Evolutionary conservation across 2,113 vertebrate genomes (phyloP), one percentile per base, ranked within the genome.

Genomic region (Anarhynchus alexandrinus): DNA sequence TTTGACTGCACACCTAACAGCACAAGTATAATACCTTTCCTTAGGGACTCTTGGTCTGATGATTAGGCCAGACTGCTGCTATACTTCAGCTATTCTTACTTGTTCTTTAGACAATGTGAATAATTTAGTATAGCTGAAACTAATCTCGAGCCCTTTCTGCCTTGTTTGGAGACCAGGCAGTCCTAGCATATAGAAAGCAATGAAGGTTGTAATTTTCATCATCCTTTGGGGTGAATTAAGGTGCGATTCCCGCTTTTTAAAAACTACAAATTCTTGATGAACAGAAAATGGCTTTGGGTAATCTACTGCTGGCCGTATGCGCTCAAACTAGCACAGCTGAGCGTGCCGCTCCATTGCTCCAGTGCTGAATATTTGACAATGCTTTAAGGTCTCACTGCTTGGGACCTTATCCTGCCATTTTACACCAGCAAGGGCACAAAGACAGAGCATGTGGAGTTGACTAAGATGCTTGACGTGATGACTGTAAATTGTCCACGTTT

Each of bases 381-480:
- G 32, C 23, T 66, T 82, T 79, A 79, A 72, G 52, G 69, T 69
- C 69, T 67, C 57, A 17, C 40, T 64, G 55, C 30, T 55, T 71
- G 86, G 65, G 69, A 91, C 64, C 59, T 89, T 82, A 86, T 42
- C 76, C 92, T 38, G 29, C 61, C 47, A 52, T 65, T 91, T 95
- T 76, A 67, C 71, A 89, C 77, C 83, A 82, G 71, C 76, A 86
- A 91, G 65, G 72, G 40, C 89, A 94, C 86, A 89, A 84, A 89
- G 55, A 71, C 72, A 58, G 62, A 86, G 69, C 95, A 91, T 96
- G 94, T 96, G 95, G 95, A 87, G 86, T 89, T 94, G 91, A 96
- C 86, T 96, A 96, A 95, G 84, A 96, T 40, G 89, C 81, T 91
- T 96, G 93, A 96, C 34, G 84, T 82, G 95, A 96, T 85, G 91